Evolutionary conservation across 2,797 vertebrate genomes (phyloP).

Genomic region (Alca torda): DNA sequence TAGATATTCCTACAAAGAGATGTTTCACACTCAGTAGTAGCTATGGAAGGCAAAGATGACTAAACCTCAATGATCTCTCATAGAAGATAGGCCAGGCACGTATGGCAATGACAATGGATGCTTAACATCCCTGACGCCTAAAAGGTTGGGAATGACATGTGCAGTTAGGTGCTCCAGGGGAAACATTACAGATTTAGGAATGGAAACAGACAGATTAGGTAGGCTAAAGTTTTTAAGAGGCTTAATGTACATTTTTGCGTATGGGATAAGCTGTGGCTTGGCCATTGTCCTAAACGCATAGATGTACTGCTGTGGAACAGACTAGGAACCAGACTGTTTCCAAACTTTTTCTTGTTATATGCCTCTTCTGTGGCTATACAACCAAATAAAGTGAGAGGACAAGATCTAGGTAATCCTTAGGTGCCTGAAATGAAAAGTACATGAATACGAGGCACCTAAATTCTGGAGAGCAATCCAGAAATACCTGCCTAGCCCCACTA

Average conservation of each 20-base stretch:
- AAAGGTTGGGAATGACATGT: not conserved
- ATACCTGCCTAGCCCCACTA: not conserved
- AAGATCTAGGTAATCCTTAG: not conserved
- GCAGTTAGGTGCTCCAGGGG: not conserved
- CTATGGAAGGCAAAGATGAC: not conserved
- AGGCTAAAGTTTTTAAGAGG: not conserved
- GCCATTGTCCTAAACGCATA: not conserved
- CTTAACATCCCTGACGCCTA: not conserved
- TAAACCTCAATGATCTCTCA: accelerated
- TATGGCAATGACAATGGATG: not conserved
- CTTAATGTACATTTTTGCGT: not conserved
- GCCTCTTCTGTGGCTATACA: not conserved
- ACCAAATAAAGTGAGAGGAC: not conserved
- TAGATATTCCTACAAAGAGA: not conserved
- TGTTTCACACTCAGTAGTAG: not conserved
- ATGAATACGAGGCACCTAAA: not conserved
- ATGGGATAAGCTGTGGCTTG: not conserved
- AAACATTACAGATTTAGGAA: not conserved
- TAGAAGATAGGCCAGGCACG: not conserved
- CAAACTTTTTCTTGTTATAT: not conserved
- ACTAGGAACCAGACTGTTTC: not conserved
- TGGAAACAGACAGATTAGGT: not conserved
- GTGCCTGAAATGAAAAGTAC: not conserved
- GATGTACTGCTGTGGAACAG: not conserved
- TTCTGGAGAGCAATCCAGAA: not conserved